Evolutionary conservation across 2,797 vertebrate genomes (phyloP), one percentile per base, ranked within the genome.

Genomic region (Eurystomus glaucurus): DNA sequence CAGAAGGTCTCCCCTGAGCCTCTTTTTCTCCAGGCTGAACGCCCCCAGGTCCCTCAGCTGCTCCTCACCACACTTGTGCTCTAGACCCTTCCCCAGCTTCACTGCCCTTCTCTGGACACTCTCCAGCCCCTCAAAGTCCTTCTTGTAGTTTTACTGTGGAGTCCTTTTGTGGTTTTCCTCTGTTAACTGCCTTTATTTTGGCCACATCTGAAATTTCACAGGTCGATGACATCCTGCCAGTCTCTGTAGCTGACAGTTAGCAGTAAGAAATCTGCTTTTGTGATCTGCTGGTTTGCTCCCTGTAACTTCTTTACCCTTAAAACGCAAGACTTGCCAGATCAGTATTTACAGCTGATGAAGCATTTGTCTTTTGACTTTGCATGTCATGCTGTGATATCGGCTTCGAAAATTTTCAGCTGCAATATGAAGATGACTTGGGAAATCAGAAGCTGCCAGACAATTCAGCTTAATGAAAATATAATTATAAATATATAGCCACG

Each of bases 391-490:
- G 76, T 52, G 6, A 74, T 55, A 45, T 5, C 6, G 5, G 10
- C 64, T 92, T 41, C 81, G 76, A 84, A 93, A 70, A 69, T 74
- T 79, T 85, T 86, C 88, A 94, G 62, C 86, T 76, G 77, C 51
- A n/a, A 22, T 54, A 69, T n/a, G 66, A 85, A 90, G 84, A 72
- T 33, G 41, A 78, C 55, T 92, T 66, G 61, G 37, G 39, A 92
- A 96, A 88, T 58, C 65, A 70, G 70, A 86, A 85, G 41, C 14
- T 91, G 58, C n/a, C 46, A 95, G 55, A 41, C 43, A 94, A 76
- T 35, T 60, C 62, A 37, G 43, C 79, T 79, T 72, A 91, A 95
- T 58, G 80, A 94, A 92, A 92, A 93, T 54, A 65, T 21, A 84
- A 78, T 55, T 72, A 68, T 39, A 93, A 93, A 90, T 43, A 70